phyloP scores from a whole-genome alignment of 2,888 invertebrate genomes.

The Drosophila borealis region DNA sequence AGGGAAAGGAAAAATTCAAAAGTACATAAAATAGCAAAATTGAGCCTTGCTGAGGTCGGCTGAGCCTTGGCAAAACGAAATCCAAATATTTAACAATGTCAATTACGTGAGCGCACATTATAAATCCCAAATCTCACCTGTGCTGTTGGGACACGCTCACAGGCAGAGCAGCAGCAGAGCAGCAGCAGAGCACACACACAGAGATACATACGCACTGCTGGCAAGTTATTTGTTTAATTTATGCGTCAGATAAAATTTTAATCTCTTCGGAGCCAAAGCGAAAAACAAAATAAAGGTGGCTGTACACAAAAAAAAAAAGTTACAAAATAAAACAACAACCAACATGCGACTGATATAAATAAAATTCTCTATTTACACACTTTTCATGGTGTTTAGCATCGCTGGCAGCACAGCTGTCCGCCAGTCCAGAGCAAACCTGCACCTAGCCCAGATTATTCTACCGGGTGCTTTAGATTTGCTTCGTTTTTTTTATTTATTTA shows the following conservation, averaged over 20 bases:
- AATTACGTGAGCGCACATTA: slow-evolving; percentile 79
- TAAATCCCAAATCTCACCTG: slow-evolving; percentile 80
- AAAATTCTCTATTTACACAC: slow-evolving; percentile 77
- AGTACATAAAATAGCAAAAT: slow-evolving; percentile 9
- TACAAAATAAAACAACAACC: slow-evolving; percentile 29
- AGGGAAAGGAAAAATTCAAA: background rate
- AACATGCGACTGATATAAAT: slow-evolving; percentile 60
- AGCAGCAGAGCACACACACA: slow-evolving; percentile 15
- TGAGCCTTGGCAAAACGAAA: slow-evolving; percentile 46
- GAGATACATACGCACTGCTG: slow-evolving; percentile 30
- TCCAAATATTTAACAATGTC: slow-evolving; percentile 80
- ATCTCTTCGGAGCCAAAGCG: slow-evolving; percentile 72
- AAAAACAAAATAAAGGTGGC: slow-evolving; percentile 67
- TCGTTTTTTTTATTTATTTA: background rate
- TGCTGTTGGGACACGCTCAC: slow-evolving; percentile 58
- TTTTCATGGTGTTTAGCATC: slow-evolving; percentile 49
- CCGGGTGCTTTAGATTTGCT: slow-evolving; percentile 68
- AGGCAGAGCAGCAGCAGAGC: background rate
- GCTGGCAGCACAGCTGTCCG: slow-evolving; percentile 7
- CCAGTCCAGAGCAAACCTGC: background rate
- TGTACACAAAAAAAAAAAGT: slow-evolving; percentile 28
- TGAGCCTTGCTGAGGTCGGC: slow-evolving; percentile 21
- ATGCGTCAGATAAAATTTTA: slow-evolving; percentile 81
- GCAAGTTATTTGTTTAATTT: slow-evolving; percentile 79
- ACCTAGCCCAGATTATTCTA: slow-evolving; percentile 46